These are phyloP conservation scores for Piliocolobus tephrosceles DNA, from an alignment of 2,113 vertebrate genomes.

Conservation along the genomic window DNA sequence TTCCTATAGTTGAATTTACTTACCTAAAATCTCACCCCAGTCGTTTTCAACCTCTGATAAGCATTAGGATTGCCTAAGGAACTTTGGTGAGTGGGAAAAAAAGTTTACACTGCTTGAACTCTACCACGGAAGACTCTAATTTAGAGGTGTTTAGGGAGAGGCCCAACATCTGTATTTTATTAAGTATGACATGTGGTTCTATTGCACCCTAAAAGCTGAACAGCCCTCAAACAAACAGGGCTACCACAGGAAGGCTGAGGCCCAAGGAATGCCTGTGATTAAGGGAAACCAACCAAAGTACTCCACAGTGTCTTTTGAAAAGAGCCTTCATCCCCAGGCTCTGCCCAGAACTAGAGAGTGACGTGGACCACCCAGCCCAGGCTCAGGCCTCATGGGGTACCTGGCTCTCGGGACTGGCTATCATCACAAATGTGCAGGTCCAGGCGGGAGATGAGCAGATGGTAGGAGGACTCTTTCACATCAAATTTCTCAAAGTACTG, in stretches of 20 bases:
- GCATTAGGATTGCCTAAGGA: not conserved
- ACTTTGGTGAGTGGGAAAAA: not conserved
- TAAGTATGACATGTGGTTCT: not conserved
- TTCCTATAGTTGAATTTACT: slow-evolving; percentile 9
- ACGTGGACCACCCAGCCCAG: not conserved
- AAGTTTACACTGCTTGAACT: not conserved
- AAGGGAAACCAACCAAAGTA: not conserved
- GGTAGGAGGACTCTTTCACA: slow-evolving; percentile 97
- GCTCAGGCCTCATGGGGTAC: slow-evolving; percentile 75
- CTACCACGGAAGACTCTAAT: not conserved
- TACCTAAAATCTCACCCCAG: not conserved
- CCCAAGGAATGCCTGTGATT: not conserved
- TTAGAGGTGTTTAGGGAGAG: not conserved
- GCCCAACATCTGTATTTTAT: not conserved
- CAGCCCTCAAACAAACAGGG: not conserved
- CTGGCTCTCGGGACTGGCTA: slow-evolving; percentile 89
- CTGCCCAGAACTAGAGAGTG: not conserved
- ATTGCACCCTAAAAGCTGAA: not conserved
- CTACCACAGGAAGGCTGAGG: not conserved
- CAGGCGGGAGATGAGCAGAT: slow-evolving; percentile 96
- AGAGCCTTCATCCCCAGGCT: not conserved
- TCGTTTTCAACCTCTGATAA: not conserved
- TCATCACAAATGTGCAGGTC: slow-evolving; percentile 98
- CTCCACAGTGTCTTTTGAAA: not conserved
- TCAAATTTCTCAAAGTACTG: slow-evolving; percentile 96